Percentiles rank a stretch among this genome's conserved stretches.
These are phyloP conservation scores for Mustelus asterias DNA, from an alignment of 2,113 vertebrate species.

Conservation along the genomic window DNA sequence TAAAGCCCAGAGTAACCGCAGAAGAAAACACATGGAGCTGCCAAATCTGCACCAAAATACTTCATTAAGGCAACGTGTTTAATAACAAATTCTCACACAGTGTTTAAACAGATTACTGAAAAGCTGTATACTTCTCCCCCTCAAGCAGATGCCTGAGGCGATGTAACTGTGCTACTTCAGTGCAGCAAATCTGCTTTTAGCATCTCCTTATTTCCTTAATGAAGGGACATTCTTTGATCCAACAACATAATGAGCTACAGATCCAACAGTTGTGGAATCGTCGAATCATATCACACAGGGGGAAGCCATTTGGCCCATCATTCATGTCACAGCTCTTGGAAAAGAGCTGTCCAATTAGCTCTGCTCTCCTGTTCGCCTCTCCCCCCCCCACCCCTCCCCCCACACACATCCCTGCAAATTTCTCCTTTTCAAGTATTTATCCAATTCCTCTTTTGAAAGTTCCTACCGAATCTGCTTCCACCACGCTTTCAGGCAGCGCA, in stretches of 20 bases:
- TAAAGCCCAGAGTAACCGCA: constrained; percentile 1
- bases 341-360: neutral
- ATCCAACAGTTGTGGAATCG: neutral
- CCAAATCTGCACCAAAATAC: constrained; percentile 37
- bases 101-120: constrained; percentile 34
- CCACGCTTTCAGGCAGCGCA: neutral
- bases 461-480: neutral
- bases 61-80: constrained; percentile 37
- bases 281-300: neutral
- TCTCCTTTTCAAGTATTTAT: neutral
- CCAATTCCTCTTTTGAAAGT: constrained; percentile 3
- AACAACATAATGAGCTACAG: neutral
- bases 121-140: constrained; percentile 1
- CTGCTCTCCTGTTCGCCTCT: neutral
- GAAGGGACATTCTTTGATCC: neutral
- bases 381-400: no score
- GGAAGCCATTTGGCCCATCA: neutral
- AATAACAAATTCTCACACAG: constrained; percentile 37
- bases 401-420: neutral
- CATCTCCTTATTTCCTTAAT: neutral
- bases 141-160: constrained; percentile 22
- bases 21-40: constrained; percentile 27
- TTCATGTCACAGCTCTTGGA: neutral
- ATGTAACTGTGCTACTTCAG: neutral
- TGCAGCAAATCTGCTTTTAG: neutral